These are phyloP conservation scores for Hephaestus fuliginosus DNA, from an alignment of 2,797 vertebrate species.

Conservation along the genomic window DNA sequence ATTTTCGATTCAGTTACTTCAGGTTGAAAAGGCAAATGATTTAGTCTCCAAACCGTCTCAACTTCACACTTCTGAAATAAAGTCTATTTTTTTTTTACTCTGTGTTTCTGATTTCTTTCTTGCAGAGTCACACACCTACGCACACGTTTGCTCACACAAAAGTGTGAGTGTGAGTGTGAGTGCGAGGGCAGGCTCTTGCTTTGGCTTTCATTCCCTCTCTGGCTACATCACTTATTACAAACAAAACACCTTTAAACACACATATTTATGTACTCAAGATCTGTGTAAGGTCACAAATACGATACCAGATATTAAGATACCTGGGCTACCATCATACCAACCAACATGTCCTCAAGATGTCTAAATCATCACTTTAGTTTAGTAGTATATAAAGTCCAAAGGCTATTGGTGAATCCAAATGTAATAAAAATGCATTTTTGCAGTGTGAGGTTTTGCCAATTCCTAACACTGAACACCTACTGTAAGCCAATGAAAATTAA, in stretches of 20 bases:
- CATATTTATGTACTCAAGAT: background rate
- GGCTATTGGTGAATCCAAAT: conserved; percentile 18
- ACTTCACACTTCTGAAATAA: conserved; percentile 41
- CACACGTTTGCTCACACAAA: conserved; percentile 9
- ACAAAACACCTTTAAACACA: background rate
- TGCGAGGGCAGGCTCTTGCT: background rate
- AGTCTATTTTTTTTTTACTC: background rate
- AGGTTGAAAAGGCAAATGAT: conserved; percentile 41
- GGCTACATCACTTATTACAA: background rate
- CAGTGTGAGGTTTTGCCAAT: conserved; percentile 4
- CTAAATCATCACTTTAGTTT: conserved; percentile 12
- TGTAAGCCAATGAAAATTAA: conserved; percentile 9
- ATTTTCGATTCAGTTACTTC: conserved; percentile 26
- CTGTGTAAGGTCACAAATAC: background rate
- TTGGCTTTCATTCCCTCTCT: conserved; percentile 3
- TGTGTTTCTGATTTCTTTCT: conserved; percentile 24
- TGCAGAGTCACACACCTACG: conserved; percentile 29
- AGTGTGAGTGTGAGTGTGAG: background rate
- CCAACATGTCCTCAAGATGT: background rate
- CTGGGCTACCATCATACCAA: background rate
- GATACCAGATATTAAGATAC: background rate
- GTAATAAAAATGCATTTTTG: background rate
- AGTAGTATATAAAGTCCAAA: conserved; percentile 13
- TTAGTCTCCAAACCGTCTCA: conserved; percentile 29
- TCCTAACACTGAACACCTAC: too few relatives aligned